phyloP scores from a whole-genome alignment of 1,140 invertebrate genomes.

The Mycetomoellerius zeteki region DNA sequence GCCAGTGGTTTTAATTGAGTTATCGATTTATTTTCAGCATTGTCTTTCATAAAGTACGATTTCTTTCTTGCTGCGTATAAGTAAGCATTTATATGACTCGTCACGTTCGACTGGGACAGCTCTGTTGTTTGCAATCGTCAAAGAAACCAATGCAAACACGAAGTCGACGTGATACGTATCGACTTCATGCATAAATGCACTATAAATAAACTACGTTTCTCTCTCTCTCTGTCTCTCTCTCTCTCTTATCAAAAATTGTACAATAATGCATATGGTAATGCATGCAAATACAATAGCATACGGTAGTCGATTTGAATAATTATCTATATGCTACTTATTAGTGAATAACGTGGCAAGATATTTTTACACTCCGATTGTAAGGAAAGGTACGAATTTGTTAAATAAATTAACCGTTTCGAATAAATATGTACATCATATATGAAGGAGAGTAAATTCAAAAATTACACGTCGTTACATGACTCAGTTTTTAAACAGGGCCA shows the following conservation, averaged over 20 bases:
- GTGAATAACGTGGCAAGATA: slow-evolving; percentile 10
- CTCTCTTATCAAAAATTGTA: slow-evolving; percentile 44
- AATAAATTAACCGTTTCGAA: not conserved
- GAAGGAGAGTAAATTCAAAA: not conserved
- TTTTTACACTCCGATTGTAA: not conserved
- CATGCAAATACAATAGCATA: not conserved
- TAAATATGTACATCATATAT: not conserved
- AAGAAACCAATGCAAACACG: slow-evolving; percentile 60
- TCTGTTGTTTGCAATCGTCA: slow-evolving; percentile 47
- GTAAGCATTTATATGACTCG: slow-evolving; percentile 74
- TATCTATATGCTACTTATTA: not conserved
- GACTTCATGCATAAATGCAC: not conserved
- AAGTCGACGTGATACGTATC: slow-evolving; percentile 49
- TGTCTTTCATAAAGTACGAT: slow-evolving; percentile 73
- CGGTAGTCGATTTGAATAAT: slow-evolving; percentile 3
- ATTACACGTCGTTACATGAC: slow-evolving; percentile 21
- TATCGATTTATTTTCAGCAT: slow-evolving; percentile 85
- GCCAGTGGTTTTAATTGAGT: slow-evolving; percentile 83
- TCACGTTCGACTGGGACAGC: slow-evolving; percentile 70
- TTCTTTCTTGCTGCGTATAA: slow-evolving; percentile 54
- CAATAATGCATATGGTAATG: slow-evolving; percentile 6
- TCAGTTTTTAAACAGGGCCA: slow-evolving; percentile 53
- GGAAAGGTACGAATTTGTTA: not conserved
- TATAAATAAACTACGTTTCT: not conserved
- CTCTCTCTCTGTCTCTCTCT: too few relatives aligned